Conservation (phyloP, 2,113 vertebrate genomes). For the Dipodomys spectabilis region DNA sequence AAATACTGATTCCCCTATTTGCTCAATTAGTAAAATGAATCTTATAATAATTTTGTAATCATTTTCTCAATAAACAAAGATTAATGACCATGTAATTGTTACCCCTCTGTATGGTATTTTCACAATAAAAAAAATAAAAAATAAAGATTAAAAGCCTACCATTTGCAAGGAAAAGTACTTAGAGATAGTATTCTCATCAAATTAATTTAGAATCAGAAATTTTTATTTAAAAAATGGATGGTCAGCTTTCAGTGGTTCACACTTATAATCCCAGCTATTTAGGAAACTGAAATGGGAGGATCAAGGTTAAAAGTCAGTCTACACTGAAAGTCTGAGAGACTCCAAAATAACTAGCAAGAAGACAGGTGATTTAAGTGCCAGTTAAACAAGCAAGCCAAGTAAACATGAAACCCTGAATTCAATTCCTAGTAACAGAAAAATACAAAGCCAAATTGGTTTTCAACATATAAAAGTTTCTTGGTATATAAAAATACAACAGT, state of each 20-base stretch:
- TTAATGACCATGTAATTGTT: neutral
- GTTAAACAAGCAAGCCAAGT: too few species aligned
- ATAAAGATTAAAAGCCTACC: slow-evolving; percentile 18
- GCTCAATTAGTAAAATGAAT: neutral
- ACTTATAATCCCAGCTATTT: too few species aligned
- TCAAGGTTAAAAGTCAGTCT: too few species aligned
- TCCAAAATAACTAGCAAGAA: too few species aligned
- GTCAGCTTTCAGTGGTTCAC: too few species aligned
- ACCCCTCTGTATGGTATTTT: too few species aligned
- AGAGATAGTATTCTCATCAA: neutral
- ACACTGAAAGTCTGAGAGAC: too few species aligned
- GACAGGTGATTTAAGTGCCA: too few species aligned
- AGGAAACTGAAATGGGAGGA: too few species aligned
- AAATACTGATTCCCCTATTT: slow-evolving; percentile 9
- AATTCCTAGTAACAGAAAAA: too few species aligned
- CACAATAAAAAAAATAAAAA: neutral
- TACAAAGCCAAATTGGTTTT: neutral
- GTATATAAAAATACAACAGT: neutral
- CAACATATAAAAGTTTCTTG: neutral
- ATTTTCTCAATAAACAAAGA: neutral
- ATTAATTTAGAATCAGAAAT: slow-evolving; percentile 35
- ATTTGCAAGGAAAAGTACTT: slow-evolving; percentile 14
- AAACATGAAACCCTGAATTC: too few species aligned
- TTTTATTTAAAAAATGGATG: neutral
- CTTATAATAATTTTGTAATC: neutral